These are phyloP conservation scores for Leucopsar rothschildi DNA, from an alignment of 2,113 vertebrate genomes.

Conservation along the genomic window DNA sequence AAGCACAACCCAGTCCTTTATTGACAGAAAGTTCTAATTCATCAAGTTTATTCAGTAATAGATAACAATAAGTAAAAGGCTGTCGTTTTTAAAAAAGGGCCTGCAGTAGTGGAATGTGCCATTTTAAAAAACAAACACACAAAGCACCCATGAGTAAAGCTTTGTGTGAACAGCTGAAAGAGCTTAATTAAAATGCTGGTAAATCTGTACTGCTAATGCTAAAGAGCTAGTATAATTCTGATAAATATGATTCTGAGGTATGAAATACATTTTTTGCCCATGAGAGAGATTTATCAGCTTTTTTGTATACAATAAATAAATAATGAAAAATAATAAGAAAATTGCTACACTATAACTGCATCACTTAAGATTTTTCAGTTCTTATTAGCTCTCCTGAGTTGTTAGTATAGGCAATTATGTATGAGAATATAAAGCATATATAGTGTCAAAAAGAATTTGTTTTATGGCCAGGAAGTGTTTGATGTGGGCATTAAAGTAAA, in stretches of 20 bases:
- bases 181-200: not conserved
- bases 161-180: not conserved
- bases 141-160: not conserved
- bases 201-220: not conserved
- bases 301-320: constrained; percentile 34
- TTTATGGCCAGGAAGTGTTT: constrained; percentile 28
- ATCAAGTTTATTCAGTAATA: not conserved
- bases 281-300: not conserved
- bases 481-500: constrained; percentile 50
- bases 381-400: not conserved
- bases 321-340: constrained; percentile 41
- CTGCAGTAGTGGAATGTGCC: not conserved
- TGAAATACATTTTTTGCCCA: not conserved
- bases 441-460: constrained; percentile 20
- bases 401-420: constrained; percentile 18
- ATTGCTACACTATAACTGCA: not conserved
- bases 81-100: not conserved
- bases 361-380: not conserved
- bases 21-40: not conserved
- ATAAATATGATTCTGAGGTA: not conserved
- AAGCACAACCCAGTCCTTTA: not conserved
- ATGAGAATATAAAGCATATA: constrained; percentile 1
- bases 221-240: not conserved
- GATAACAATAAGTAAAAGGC: not conserved
- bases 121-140: not conserved